phyloP scores from a whole-genome alignment of 2,888 invertebrate species.

The Operophtera brumata region DNA sequence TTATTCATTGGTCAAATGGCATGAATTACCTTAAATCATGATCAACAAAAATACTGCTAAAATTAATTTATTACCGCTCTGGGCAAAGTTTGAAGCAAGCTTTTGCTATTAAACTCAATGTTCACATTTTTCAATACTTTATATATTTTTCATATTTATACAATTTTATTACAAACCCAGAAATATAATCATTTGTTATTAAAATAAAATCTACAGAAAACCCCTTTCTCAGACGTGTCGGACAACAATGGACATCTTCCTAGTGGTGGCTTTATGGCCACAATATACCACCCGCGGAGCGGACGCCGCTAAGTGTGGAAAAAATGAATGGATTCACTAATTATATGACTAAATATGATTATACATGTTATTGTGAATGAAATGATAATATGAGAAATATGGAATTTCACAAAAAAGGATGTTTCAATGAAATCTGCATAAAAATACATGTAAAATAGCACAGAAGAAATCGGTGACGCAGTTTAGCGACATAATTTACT shows the following conservation, averaged over 20 bases:
- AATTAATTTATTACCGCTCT: too few relatives aligned
- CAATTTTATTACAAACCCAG: not conserved
- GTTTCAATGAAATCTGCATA: not conserved
- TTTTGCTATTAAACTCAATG: too few relatives aligned
- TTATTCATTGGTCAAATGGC: too few relatives aligned
- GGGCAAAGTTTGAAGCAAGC: too few relatives aligned
- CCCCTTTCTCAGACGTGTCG: conserved; percentile 33
- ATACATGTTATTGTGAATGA: conserved; percentile 31
- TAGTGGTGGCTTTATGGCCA: conserved; percentile 65
- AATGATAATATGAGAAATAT: conserved; percentile 5
- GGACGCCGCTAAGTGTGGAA: conserved; percentile 48
- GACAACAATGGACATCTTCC: conserved; percentile 47
- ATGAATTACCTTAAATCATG: too few relatives aligned
- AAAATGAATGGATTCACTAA: conserved; percentile 47
- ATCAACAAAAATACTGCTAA: too few relatives aligned
- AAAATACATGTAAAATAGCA: not conserved
- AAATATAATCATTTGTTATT: not conserved
- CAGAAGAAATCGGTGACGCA: too few relatives aligned
- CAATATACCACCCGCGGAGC: conserved; percentile 73
- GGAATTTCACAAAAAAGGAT: not conserved
- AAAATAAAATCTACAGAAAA: conserved; percentile 2
- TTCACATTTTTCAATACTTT: not conserved
- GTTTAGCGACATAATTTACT: too few relatives aligned
- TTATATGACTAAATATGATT: conserved; percentile 40
- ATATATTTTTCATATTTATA: too few relatives aligned